Evolutionary conservation across 2,888 invertebrate species (phyloP), one percentile per base, ranked within the genome.

Genomic region (Gerris lacustris): DNA sequence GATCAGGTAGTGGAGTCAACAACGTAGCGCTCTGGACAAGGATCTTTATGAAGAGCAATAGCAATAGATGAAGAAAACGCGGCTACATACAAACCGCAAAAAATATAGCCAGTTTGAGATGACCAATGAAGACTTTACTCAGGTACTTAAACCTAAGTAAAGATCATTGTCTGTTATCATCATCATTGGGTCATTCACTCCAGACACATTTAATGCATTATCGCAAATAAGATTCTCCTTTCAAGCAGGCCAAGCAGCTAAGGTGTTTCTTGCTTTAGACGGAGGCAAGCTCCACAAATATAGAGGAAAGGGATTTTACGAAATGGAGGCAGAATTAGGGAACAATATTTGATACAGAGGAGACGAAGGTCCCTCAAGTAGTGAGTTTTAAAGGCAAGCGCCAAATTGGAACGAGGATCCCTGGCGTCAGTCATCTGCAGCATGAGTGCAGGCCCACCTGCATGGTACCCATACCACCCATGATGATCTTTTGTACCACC

Each of bases 381-480:
- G 71, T 79, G 44, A 76, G 75, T 6, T 73, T 67, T 7, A 76
- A 76, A 74, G 79, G 79, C n/a, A 79, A 79, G 76, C 70, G 76
- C 63, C 78, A 79, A 75, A 76, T 80, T 44, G 77, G 75, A 17
- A 68, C 77, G 79, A 70, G 79, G 78, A 9, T 76, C 76, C 18
- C 73, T 77, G 18, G 73, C 78, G 6, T 78, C 78, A 45, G 71
- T 77, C 44, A 75, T 77, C 31, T 75, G 72, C 17, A 76, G 76
- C 63, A 77, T 79, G 76, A 77, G 73, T 71, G 78, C 78, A 67
- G 74, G 75, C n/a, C n/a, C n/a, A n/a, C n/a, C n/a, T n/a, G n/a
- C n/a, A n/a, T n/a, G n/a, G n/a, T n/a, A n/a, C n/a, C n/a, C n/a
- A n/a, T n/a, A n/a, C n/a, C n/a, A n/a, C n/a, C n/a, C n/a, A n/a